Evolutionary conservation across 1,140 invertebrate genomes (phyloP).

Genomic region (Drosophila cardini): DNA sequence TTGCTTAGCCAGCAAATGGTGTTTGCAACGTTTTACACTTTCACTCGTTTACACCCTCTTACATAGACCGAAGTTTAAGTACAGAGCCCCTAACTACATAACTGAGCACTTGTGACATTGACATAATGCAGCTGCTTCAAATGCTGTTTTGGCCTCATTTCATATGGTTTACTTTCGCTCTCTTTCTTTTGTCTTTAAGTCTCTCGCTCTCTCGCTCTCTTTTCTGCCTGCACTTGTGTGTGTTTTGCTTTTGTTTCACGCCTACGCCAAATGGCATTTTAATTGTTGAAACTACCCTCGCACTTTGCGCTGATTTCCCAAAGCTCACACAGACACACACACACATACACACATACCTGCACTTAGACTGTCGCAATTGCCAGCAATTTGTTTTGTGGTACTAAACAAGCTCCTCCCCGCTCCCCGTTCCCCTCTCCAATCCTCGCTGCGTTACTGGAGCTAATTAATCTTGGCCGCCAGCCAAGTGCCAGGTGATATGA

Average conservation of each 20-base stretch:
- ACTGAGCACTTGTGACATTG: constrained; percentile 40
- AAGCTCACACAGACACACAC: constrained; percentile 39
- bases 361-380: constrained; percentile 57
- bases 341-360: constrained; percentile 7
- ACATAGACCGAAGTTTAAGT: too few species aligned
- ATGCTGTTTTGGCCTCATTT: constrained; percentile 25
- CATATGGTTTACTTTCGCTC: constrained; percentile 7
- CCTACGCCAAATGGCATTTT: constrained; percentile 47
- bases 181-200: background rate
- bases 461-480: constrained; percentile 76
- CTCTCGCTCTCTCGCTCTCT: background rate
- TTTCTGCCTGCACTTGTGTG: constrained; percentile 5
- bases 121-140: constrained; percentile 27
- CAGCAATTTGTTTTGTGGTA: constrained; percentile 73
- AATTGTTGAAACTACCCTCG: constrained; percentile 49
- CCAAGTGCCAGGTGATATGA: constrained; percentile 63
- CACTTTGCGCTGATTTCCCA: constrained; percentile 76
- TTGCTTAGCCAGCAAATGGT: constrained; percentile 55
- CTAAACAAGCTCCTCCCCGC: constrained; percentile 55
- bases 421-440: too few species aligned
- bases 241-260: constrained; percentile 19
- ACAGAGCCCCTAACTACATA: too few species aligned
- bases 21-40: constrained; percentile 31
- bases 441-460: constrained; percentile 65
- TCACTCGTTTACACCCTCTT: constrained; percentile 5